Evolutionary conservation across 2,113 vertebrate genomes (phyloP).

Genomic region (Gnathonemus longibarbis): DNA sequence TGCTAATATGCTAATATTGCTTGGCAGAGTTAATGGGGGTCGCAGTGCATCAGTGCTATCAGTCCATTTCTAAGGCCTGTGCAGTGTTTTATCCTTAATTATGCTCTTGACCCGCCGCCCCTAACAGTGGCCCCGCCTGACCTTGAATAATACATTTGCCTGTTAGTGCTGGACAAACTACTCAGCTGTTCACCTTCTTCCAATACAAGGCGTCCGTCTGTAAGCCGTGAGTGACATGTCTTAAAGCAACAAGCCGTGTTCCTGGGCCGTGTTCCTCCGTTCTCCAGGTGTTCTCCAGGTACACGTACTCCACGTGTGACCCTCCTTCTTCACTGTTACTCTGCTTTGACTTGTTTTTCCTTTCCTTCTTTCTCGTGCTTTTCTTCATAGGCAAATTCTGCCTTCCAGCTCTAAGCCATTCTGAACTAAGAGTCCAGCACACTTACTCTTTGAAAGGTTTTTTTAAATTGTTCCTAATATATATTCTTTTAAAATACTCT

Average conservation of each 20-base stretch:
- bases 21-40: constrained; percentile 13
- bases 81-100: background rate
- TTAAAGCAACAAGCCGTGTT: background rate
- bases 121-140: background rate
- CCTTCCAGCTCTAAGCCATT: constrained; percentile 41
- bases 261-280: background rate
- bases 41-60: background rate
- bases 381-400: constrained; percentile 31
- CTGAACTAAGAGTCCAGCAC: constrained; percentile 41
- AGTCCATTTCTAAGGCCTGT: background rate
- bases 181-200: background rate
- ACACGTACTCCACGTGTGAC: background rate
- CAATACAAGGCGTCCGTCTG: background rate
- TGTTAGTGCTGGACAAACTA: background rate
- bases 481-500: background rate
- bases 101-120: background rate
- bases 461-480: background rate
- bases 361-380: constrained; percentile 47
- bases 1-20: constrained; percentile 1
- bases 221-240: constrained; percentile 23
- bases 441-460: background rate
- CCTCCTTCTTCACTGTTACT: background rate
- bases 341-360: constrained; percentile 32
- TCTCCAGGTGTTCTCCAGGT: background rate
- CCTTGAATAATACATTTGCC: background rate